Evolutionary conservation across 2,113 vertebrate species (phyloP).

Genomic region (Gallinago media): DNA sequence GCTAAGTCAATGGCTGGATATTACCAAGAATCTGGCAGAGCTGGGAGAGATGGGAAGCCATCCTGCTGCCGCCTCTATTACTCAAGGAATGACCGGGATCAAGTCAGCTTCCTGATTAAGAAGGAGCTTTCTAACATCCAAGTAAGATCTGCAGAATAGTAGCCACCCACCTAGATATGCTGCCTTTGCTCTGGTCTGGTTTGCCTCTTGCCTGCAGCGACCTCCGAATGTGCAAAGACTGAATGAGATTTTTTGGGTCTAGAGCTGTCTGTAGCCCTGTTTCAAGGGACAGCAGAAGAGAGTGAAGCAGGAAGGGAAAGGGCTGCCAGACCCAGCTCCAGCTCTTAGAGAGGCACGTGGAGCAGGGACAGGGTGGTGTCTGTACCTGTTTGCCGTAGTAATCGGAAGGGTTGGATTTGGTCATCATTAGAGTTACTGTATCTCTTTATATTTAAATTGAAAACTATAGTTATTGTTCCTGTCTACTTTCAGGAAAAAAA

Average conservation of each 20-base stretch:
- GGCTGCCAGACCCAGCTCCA: background rate
- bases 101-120: constrained; percentile 90
- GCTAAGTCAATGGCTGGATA: constrained; percentile 97
- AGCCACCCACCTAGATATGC: background rate
- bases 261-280: background rate
- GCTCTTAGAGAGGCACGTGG: background rate
- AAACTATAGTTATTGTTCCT: background rate
- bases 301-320: background rate
- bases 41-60: constrained; percentile 92
- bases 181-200: background rate
- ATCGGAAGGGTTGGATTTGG: background rate
- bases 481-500: constrained; percentile 83
- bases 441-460: background rate
- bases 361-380: background rate
- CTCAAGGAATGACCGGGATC: constrained; percentile 87
- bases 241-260: background rate
- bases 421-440: background rate
- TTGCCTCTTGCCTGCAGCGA: background rate
- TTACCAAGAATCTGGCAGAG: constrained; percentile 97
- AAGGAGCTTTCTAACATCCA: constrained; percentile 87
- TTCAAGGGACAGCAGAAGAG: background rate
- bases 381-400: background rate
- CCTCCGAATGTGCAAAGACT: background rate
- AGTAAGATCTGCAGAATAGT: constrained; percentile 66
- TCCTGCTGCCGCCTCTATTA: constrained; percentile 94